Base-by-base conservation (phyloP, 1,140 invertebrate species). In the Drosophila seguyi region DNA sequence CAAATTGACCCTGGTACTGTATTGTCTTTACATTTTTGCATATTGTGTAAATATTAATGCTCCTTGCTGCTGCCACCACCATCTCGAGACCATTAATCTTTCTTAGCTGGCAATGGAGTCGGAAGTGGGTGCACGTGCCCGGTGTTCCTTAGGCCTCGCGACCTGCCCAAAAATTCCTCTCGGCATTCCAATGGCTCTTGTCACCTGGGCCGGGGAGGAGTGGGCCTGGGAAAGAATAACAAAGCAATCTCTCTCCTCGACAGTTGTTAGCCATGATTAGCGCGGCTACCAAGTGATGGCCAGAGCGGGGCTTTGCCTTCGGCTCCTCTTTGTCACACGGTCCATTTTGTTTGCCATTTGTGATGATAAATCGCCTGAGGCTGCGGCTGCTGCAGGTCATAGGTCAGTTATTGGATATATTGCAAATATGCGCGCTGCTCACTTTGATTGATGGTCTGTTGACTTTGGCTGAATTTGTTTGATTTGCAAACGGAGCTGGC, bases 321-420 rank as follows among this genome's bases (percentile, higher is more conserved):
- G 72, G 73, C 61, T 67, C 31, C 41, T 47, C 36, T 65, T 66
- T 81, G 72, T 79, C 75, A 81, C 52, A 62, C 60, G 65, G 66
- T 78, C 66, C 80, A 77, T 75, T 80, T 84, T 88, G 83, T 88
- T 88, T 87, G 83, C 72, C 78, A 78, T 80, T 78, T 80, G 80
- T 47, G 65, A 80, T 87, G 84, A 87, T 87, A 84, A 87, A 87
- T 87, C 77, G 67, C 69, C 47, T 47, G 27, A 18, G 14, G 66
- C 61, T 82, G 42, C 41, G 20, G 45, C 59, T 79, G 58, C 76
- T 53, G 65, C 53, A 59, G 55, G 68, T 66, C 65, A 66, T 71
- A 87, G 84, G 84, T 87, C 84, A 87, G 84, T 90, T 87, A 87
- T 84, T 80, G 81, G 67, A 80, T 76, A 78, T 67, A 80, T 62